A percentile compares a stretch with the other conserved stretches of the same genome.
phyloP scores from a whole-genome alignment of 2,113 vertebrate genomes.

The Hippopotamus amphibius region DNA sequence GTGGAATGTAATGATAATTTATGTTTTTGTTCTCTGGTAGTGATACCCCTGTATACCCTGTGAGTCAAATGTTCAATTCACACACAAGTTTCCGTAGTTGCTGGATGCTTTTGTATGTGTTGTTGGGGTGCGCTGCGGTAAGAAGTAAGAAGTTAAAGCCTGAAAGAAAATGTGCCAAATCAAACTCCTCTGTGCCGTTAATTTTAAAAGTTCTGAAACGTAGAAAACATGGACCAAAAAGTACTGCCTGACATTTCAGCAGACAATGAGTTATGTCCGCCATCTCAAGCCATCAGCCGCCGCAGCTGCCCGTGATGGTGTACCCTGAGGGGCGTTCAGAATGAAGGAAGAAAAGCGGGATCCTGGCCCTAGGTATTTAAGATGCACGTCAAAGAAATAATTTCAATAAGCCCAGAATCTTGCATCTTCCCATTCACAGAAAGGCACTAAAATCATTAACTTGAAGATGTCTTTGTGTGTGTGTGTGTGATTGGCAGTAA shows the following conservation, averaged over 20 bases:
- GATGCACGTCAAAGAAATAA: not conserved
- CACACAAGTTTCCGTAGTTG: not conserved
- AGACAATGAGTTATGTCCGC: not conserved
- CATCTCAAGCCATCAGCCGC: not conserved
- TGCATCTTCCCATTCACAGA: not conserved
- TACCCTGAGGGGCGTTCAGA: not conserved
- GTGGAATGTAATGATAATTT: not conserved
- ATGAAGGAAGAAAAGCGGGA: not conserved
- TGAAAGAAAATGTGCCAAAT: not conserved
- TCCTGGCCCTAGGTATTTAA: not conserved
- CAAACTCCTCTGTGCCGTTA: not conserved
- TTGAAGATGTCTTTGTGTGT: not conserved
- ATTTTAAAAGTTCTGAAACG: conserved; percentile 48
- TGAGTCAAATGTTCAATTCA: not conserved
- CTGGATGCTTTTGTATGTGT: not conserved
- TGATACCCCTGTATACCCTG: not conserved
- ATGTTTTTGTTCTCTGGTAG: not conserved
- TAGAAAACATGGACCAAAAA: not conserved
- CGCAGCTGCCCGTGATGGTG: not conserved
- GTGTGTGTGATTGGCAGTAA: not conserved
- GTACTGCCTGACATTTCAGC: not conserved
- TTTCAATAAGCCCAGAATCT: not conserved
- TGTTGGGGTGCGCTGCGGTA: not conserved
- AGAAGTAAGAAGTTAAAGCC: not conserved
- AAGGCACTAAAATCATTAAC: not conserved